Conservation (phyloP, 2,113 vertebrate species). For the Anseranas semipalmata region DNA sequence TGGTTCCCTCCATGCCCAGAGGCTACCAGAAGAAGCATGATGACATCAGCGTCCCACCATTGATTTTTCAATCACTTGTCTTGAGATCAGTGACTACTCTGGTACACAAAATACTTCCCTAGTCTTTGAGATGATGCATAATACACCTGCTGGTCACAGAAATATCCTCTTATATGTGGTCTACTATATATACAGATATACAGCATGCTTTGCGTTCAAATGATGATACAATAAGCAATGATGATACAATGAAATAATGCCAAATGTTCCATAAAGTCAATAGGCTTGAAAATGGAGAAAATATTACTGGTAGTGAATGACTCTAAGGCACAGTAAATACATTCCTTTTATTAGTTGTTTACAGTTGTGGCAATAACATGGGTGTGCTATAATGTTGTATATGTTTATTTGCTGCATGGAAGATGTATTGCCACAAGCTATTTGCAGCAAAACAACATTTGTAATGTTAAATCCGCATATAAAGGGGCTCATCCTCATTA, state of each 20-base stretch:
- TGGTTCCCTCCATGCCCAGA: background rate
- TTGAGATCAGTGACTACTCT: background rate
- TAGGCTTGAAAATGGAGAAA: conserved; percentile 39
- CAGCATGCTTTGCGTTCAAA: background rate
- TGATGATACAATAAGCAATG: background rate
- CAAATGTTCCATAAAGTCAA: conserved; percentile 34
- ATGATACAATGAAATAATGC: background rate
- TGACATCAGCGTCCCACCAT: background rate
- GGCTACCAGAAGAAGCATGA: background rate
- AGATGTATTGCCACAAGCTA: conserved; percentile 59
- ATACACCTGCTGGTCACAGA: background rate
- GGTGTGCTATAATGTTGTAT: conserved; percentile 9
- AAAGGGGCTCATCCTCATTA: conserved; percentile 49
- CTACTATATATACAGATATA: background rate
- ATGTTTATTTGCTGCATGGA: conserved; percentile 50
- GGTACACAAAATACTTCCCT: background rate
- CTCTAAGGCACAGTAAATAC: conserved; percentile 56
- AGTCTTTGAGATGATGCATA: background rate
- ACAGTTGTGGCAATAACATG: conserved; percentile 53
- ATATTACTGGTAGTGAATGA: conserved; percentile 6
- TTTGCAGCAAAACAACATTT: conserved; percentile 64
- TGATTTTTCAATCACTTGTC: background rate
- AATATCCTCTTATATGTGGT: background rate
- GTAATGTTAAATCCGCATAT: background rate
- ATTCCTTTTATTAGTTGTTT: conserved; percentile 63